Conservation (phyloP, 2,113 vertebrate genomes). For the Chaetura pelagica region DNA sequence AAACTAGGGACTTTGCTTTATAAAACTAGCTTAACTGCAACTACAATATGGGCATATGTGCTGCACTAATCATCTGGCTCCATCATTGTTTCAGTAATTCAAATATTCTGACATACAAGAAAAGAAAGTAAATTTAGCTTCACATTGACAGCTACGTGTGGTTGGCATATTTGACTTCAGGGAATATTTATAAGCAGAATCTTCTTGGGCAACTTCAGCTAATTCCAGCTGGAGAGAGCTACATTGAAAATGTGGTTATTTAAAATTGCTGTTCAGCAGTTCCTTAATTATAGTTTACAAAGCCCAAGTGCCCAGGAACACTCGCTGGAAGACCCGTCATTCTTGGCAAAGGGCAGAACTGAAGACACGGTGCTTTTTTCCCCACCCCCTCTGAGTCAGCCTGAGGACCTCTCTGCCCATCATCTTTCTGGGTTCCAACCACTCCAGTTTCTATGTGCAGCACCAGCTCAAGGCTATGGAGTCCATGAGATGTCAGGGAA, state of each 20-base stretch:
- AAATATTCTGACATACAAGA: background rate
- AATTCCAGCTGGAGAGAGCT: background rate
- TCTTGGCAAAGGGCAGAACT: background rate
- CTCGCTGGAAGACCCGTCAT: background rate
- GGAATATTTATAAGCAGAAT: background rate
- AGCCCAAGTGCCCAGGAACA: background rate
- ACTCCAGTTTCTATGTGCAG: background rate
- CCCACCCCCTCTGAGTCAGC: accelerated
- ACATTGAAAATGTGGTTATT: background rate
- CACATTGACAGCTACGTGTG: background rate
- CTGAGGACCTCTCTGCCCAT: background rate
- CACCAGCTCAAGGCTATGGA: background rate
- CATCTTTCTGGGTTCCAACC: background rate
- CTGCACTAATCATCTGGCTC: background rate
- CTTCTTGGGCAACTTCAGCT: background rate
- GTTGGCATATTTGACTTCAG: background rate
- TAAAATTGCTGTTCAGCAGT: background rate
- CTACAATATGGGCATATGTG: background rate
- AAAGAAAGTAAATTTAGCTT: slow-evolving; percentile 9
- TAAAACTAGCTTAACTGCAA: background rate
- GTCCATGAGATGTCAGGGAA: background rate
- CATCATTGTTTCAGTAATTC: background rate
- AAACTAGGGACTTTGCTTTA: background rate
- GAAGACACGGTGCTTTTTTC: accelerated
- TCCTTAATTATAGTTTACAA: background rate